Percentiles rank a stretch among this genome's conserved stretches.
These are phyloP conservation scores for Geodia barretti DNA, from an alignment of 37 sponge, comb jelly and placozoan genomes.

Conservation along the genomic window DNA sequence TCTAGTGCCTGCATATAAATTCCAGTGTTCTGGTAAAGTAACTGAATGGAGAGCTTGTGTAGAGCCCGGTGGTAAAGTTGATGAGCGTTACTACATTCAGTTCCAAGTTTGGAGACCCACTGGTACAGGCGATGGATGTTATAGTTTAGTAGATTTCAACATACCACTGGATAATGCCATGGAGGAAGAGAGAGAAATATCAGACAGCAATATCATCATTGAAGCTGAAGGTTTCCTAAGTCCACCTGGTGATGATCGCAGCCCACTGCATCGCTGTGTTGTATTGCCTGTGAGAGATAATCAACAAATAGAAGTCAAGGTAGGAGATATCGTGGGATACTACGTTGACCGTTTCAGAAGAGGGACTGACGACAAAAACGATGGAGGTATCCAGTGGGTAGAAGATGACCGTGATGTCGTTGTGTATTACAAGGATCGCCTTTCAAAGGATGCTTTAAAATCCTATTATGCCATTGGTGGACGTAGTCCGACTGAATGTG, in stretches of 20 bases:
- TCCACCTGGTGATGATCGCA: no score
- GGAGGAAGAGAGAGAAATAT: background rate
- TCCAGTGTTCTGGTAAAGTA: slow-evolving; percentile 42
- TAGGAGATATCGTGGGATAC: slow-evolving; percentile 54
- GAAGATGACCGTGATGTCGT: background rate
- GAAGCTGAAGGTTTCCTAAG: background rate
- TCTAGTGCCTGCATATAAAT: slow-evolving; percentile 35
- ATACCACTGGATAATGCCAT: background rate
- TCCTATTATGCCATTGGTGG: background rate
- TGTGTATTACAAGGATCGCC: background rate
- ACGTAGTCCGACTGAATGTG: background rate
- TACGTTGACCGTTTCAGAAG: background rate
- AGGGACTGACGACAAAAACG: no score
- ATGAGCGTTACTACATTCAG: background rate
- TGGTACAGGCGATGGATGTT: slow-evolving; percentile 6
- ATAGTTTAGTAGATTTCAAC: slow-evolving; percentile 27
- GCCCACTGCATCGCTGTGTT: background rate
- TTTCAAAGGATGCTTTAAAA: background rate
- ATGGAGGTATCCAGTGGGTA: background rate
- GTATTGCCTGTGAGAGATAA: background rate
- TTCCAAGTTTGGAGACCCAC: slow-evolving; percentile 60
- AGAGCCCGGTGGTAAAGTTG: background rate
- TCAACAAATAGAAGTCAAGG: slow-evolving; percentile 22
- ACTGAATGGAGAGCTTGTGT: slow-evolving; percentile 36
- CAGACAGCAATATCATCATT: background rate